Conservation (phyloP, 2,797 vertebrate genomes). For the Holocentrus rufus region DNA sequence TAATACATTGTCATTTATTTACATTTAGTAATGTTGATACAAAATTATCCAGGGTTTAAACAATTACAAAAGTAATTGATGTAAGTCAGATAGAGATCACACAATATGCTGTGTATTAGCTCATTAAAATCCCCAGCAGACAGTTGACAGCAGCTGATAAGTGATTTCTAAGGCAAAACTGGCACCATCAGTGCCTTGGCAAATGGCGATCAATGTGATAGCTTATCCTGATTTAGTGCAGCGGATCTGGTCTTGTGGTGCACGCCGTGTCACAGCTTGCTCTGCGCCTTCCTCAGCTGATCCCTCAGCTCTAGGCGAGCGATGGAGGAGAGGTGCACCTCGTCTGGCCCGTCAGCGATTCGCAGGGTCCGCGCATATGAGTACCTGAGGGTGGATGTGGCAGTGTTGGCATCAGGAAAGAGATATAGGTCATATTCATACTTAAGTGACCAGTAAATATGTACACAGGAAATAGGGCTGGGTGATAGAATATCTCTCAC, state of each 20-base stretch:
- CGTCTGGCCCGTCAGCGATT: conserved; percentile 92
- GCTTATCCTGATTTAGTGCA: background rate
- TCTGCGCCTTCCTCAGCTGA: conserved; percentile 78
- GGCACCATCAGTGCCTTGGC: background rate
- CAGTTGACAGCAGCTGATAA: no score
- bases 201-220: background rate
- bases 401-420: background rate
- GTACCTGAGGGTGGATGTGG: conserved; percentile 80
- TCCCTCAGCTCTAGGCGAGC: conserved; percentile 87
- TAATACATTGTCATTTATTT: background rate
- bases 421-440: background rate
- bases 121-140: background rate
- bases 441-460: background rate
- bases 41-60: no score
- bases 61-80: background rate
- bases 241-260: background rate
- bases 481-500: no score
- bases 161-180: no score
- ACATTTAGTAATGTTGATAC: background rate
- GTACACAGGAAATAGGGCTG: no score
- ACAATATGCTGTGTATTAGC: background rate
- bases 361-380: conserved; percentile 81
- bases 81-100: background rate
- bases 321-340: conserved; percentile 92
- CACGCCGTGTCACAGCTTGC: conserved; percentile 81